phyloP scores from a whole-genome alignment of 2,113 vertebrate genomes.

The Xiphophorus maculatus region DNA sequence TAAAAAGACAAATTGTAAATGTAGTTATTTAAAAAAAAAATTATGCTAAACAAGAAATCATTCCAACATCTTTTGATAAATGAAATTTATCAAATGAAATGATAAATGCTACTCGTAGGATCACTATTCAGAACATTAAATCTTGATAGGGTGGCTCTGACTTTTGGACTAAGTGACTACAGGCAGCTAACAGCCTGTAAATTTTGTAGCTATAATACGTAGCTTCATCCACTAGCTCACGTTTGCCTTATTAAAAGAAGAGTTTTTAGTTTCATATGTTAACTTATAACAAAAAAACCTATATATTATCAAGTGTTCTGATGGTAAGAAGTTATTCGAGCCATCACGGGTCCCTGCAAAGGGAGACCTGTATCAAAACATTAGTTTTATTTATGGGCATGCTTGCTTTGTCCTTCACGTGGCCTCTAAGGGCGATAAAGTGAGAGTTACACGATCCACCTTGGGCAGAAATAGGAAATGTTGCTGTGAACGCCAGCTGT shows the following conservation, averaged over 20 bases:
- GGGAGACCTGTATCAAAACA: slow-evolving; percentile 81
- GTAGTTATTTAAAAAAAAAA: no score
- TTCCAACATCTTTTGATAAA: background rate
- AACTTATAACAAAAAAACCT: slow-evolving; percentile 1
- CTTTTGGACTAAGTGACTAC: background rate
- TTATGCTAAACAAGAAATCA: background rate
- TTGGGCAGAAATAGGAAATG: slow-evolving; percentile 88
- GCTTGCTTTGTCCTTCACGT: slow-evolving; percentile 90
- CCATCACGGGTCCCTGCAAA: slow-evolving; percentile 38
- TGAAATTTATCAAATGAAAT: background rate
- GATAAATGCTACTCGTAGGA: background rate
- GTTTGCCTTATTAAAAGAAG: background rate
- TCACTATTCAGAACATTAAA: background rate
- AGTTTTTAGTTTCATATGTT: slow-evolving; percentile 3
- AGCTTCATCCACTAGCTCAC: background rate
- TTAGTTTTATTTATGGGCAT: slow-evolving; percentile 84
- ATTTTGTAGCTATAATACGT: background rate
- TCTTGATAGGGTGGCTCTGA: background rate
- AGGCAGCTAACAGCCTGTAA: slow-evolving; percentile 3
- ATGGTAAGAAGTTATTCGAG: slow-evolving; percentile 32
- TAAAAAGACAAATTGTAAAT: background rate
- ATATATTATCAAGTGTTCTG: slow-evolving; percentile 5
- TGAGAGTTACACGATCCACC: slow-evolving; percentile 91
- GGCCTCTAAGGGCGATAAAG: slow-evolving; percentile 93
- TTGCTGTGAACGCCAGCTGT: slow-evolving; percentile 89